Base-by-base conservation (phyloP, 2,888 invertebrate genomes). In the Parnassius orleans region DNA sequence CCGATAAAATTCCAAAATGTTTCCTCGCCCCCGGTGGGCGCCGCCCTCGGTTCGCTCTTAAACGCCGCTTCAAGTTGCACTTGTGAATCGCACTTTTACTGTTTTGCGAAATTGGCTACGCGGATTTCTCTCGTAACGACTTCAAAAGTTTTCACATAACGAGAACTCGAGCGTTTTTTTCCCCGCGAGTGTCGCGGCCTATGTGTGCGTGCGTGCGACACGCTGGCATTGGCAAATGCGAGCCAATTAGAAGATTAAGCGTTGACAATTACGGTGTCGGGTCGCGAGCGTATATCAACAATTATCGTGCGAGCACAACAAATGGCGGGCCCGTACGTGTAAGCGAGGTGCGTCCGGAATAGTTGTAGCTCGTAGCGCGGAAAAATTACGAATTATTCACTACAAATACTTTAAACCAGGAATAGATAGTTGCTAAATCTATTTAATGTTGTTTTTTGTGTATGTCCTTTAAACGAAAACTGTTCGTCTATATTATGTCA, bases 201-300 rank as follows among this genome's bases (percentile, higher is more conserved):
- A 14, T 79, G 70, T 72, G 74, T 75, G 69, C 76, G 76, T 75
- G 74, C 77, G 78, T 76, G 83, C 83, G 79, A 81, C 78, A 80
- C 79, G 80, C 80, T 91, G 91, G 89, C 91, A 87, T 83, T 91
- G 90, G 88, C 81, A 91, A 91, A 91, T 91, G 90, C 83, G 88
- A 86, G 84, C 81, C 91, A 90, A 91, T 91, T 91, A 91, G 90
- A 91, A 91, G 91, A 91, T 91, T 89, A 91, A 91, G 86, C 91
- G 91, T 86, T 90, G 91, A 91, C 91, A 91, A 91, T 91, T 91
- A 91, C 90, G 72, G 81, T 78, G 84, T 77, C 84, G 86, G 89
- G 83, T 90, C 85, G 89, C 88, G 87, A 87, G 84, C 91, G 90
- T 91, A 88, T 90, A 90, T 91, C 91, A 91, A 90, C 91, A 90